Percentiles rank a stretch among this genome's conserved stretches.
phyloP scores from a whole-genome alignment of 30 jellyfish, hydroid and myxozoan species.

The Chironex yamaguchii region DNA sequence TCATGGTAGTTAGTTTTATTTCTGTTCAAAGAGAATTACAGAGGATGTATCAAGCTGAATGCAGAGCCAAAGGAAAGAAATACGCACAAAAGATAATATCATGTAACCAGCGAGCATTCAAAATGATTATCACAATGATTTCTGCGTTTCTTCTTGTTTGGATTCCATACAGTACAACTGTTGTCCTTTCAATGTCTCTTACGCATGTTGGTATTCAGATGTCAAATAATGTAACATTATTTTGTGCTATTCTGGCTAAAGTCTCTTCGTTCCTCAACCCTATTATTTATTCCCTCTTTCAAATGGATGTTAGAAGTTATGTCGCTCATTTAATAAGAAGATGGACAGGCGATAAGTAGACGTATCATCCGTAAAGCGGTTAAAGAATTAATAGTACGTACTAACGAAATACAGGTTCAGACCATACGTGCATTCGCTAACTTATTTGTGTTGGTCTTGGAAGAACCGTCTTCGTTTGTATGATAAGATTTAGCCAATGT shows the following conservation, averaged over 20 bases:
- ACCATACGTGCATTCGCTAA: too few species aligned
- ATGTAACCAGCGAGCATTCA: neutral
- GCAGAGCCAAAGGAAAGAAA: neutral
- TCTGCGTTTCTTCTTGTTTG: neutral
- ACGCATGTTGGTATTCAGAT: neutral
- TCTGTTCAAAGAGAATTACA: neutral
- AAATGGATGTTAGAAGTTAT: too few species aligned
- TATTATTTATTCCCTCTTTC: too few species aligned
- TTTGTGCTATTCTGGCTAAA: neutral
- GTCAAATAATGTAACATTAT: neutral
- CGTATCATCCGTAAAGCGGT: too few species aligned
- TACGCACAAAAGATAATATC: neutral
- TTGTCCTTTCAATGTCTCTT: neutral
- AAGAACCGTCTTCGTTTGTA: too few species aligned
- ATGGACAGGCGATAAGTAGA: too few species aligned
- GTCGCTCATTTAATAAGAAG: too few species aligned
- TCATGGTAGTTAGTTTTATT: neutral
- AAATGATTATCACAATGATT: neutral
- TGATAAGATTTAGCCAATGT: too few species aligned
- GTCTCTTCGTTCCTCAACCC: neutral
- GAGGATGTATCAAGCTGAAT: neutral
- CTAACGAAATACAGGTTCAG: too few species aligned
- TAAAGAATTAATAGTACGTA: too few species aligned
- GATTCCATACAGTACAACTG: neutral
- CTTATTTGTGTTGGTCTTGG: too few species aligned